These are phyloP conservation scores for Chymomyza procnemis DNA, from an alignment of 2,888 invertebrate species.

Conservation along the genomic window DNA sequence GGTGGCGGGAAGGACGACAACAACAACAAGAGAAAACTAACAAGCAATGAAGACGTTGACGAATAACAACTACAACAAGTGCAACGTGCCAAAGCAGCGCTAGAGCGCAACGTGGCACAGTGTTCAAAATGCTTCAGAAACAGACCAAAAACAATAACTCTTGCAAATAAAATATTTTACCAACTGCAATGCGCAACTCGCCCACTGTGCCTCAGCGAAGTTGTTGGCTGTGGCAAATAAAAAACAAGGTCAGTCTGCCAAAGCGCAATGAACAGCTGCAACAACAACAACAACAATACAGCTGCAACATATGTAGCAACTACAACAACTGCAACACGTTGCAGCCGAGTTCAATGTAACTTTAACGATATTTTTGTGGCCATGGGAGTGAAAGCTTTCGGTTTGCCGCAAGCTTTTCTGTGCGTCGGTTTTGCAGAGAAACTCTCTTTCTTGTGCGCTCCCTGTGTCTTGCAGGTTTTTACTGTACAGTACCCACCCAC, in stretches of 20 bases:
- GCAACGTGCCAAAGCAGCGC: slow-evolving; percentile 3
- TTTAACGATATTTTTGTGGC: slow-evolving; percentile 36
- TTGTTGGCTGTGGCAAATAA: background rate
- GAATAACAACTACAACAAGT: slow-evolving; percentile 9
- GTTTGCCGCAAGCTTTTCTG: slow-evolving; percentile 11
- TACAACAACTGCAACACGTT: background rate
- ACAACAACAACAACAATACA: slow-evolving; percentile 15
- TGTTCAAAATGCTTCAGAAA: too few relatives aligned
- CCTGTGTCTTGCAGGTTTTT: background rate
- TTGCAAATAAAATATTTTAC: too few relatives aligned
- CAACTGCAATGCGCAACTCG: too few relatives aligned
- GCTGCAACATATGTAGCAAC: slow-evolving; percentile 1
- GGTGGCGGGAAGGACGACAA: slow-evolving; percentile 34
- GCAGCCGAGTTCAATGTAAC: slow-evolving; percentile 55
- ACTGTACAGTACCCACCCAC: too few relatives aligned
- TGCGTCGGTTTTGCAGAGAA: slow-evolving; percentile 1
- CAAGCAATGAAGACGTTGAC: slow-evolving; percentile 1
- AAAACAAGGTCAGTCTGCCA: background rate
- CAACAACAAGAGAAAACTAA: slow-evolving; percentile 23
- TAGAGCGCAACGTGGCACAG: background rate
- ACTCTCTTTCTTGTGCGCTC: background rate
- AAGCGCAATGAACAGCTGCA: slow-evolving; percentile 35
- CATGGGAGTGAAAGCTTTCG: slow-evolving; percentile 56
- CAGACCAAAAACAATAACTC: too few relatives aligned
- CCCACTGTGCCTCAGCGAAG: too few relatives aligned